phyloP scores from a whole-genome alignment of 1,140 invertebrate species.

The Lucilia sericata region DNA sequence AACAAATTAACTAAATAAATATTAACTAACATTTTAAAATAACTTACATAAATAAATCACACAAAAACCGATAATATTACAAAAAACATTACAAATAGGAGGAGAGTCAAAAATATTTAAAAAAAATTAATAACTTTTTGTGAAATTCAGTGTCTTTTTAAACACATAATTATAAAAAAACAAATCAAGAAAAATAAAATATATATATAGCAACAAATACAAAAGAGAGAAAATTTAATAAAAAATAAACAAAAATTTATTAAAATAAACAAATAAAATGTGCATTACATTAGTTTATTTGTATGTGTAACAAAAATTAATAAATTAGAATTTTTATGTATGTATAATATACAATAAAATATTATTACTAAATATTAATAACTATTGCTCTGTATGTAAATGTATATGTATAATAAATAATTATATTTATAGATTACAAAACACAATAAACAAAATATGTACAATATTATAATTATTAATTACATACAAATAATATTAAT shows the following conservation, averaged over 20 bases:
- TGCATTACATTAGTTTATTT: conserved; percentile 16
- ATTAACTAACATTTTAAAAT: neutral
- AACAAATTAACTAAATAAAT: neutral
- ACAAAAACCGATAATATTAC: conserved; percentile 15
- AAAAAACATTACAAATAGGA: conserved; percentile 30
- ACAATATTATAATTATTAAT: too few relatives aligned
- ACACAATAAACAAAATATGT: too few relatives aligned
- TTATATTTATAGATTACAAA: neutral
- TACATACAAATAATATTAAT: too few relatives aligned
- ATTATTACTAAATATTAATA: neutral
- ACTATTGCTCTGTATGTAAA: neutral
- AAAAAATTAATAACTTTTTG: conserved; percentile 44
- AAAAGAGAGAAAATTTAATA: neutral
- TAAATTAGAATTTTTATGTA: neutral
- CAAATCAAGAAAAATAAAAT: neutral
- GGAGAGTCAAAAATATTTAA: neutral
- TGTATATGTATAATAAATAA: neutral
- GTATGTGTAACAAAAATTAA: neutral
- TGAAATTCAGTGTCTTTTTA: conserved; percentile 48
- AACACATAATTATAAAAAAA: conserved; percentile 32
- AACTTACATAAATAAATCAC: neutral
- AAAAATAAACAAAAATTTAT: conserved; percentile 5
- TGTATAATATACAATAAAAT: neutral
- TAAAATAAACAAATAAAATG: neutral
- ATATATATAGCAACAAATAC: neutral